These are phyloP conservation scores for Habropoda laboriosa DNA, from an alignment of 1,140 invertebrate species.

Conservation along the genomic window DNA sequence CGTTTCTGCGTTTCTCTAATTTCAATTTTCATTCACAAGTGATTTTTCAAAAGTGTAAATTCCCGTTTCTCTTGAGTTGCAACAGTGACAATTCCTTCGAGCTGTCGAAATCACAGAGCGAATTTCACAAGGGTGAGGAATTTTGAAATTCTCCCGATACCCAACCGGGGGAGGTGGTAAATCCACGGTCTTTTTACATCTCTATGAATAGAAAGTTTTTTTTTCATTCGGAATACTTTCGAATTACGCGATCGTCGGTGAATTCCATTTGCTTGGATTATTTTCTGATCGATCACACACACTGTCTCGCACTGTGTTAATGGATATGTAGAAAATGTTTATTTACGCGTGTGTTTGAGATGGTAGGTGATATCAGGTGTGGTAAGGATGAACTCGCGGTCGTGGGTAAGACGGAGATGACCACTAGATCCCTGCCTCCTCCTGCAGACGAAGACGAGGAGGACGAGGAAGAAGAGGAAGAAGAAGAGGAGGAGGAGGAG, in stretches of 20 bases:
- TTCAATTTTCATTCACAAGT: too few species aligned
- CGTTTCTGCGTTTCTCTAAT: fast-evolving
- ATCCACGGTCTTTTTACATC: background rate
- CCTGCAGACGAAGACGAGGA: constrained; percentile 65
- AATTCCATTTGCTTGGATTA: background rate
- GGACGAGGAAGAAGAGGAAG: constrained; percentile 59
- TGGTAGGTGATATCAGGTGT: constrained; percentile 31
- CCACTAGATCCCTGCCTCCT: constrained; percentile 64
- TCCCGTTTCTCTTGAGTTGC: background rate
- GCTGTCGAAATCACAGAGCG: background rate
- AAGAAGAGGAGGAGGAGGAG: constrained; percentile 44
- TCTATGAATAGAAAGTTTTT: constrained; percentile 8
- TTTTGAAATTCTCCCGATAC: background rate
- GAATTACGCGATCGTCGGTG: background rate
- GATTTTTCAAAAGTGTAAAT: background rate
- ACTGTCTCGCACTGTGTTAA: background rate
- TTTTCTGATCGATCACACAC: background rate
- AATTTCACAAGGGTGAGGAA: background rate
- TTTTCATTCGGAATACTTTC: background rate
- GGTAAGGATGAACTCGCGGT: constrained; percentile 55
- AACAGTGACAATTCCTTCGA: background rate
- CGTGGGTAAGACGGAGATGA: constrained; percentile 63
- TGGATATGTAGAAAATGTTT: background rate
- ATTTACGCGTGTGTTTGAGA: constrained; percentile 1
- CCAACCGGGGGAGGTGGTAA: too few species aligned